Conservation (phyloP, 1,140 invertebrate genomes). For the Drosophila truncata region DNA sequence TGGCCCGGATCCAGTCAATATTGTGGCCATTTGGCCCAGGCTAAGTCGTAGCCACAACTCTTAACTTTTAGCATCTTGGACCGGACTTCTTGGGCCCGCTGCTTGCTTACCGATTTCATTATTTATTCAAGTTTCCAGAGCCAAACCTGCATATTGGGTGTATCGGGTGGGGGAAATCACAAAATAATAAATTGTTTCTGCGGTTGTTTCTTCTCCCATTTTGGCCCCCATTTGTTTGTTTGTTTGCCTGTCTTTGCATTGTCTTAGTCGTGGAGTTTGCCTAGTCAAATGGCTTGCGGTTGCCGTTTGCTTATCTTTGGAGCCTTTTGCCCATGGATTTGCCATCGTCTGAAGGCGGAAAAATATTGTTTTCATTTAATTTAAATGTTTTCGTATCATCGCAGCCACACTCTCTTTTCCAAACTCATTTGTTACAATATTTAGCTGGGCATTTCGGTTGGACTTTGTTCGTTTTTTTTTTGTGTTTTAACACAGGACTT, state of each 20-base stretch:
- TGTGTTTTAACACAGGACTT: constrained; percentile 1
- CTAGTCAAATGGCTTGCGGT: constrained; percentile 20
- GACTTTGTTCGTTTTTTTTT: constrained; percentile 6
- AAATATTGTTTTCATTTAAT: constrained; percentile 81
- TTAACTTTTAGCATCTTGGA: constrained; percentile 45
- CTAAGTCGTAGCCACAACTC: constrained; percentile 20
- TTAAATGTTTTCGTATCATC: constrained; percentile 68
- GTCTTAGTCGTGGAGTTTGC: constrained; percentile 38
- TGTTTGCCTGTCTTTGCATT: constrained; percentile 54
- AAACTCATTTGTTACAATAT: constrained; percentile 29
- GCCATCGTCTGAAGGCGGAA: constrained; percentile 59
- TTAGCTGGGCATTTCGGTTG: not conserved
- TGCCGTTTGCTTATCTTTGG: constrained; percentile 52
- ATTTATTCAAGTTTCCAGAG: constrained; percentile 77
- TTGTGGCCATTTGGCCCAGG: constrained; percentile 38
- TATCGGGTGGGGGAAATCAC: constrained; percentile 33
- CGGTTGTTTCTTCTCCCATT: constrained; percentile 42
- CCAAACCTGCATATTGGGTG: constrained; percentile 74
- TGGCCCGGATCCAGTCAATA: constrained; percentile 51
- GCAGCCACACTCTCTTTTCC: constrained; percentile 9
- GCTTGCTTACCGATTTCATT: constrained; percentile 73
- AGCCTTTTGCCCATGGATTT: constrained; percentile 37
- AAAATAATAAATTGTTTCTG: constrained; percentile 83
- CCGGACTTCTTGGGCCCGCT: constrained; percentile 14
- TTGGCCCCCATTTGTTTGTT: constrained; percentile 32